Conservation (phyloP, 1,140 invertebrate genomes). For the Protaetia brevitarsis region DNA sequence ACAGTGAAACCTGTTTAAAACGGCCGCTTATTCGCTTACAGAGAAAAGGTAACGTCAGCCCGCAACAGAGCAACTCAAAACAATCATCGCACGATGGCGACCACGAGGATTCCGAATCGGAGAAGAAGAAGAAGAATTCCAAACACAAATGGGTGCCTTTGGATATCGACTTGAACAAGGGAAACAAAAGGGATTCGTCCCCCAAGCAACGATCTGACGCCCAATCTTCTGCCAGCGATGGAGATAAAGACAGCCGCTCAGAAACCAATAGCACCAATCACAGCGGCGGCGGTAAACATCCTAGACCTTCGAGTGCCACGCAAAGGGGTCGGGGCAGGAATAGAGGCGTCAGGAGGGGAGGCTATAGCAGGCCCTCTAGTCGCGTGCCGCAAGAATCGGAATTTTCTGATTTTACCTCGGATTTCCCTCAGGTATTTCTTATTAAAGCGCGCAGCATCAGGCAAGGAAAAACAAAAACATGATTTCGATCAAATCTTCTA, state of each 20-base stretch:
- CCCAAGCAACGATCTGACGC: slow-evolving; percentile 34
- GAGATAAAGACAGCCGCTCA: slow-evolving; percentile 36
- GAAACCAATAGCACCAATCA: slow-evolving; percentile 15
- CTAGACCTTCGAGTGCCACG: slow-evolving; percentile 37
- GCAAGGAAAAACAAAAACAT: neutral
- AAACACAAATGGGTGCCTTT: slow-evolving; percentile 77
- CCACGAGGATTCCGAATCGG: slow-evolving; percentile 22
- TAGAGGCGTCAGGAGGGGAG: slow-evolving; percentile 41
- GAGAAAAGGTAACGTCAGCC: neutral
- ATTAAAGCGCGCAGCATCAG: slow-evolving; percentile 2
- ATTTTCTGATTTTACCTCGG: slow-evolving; percentile 51
- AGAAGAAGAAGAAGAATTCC: slow-evolving; percentile 48
- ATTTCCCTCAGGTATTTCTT: slow-evolving; percentile 52
- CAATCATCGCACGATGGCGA: slow-evolving; percentile 4
- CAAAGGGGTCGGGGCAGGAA: slow-evolving; percentile 35
- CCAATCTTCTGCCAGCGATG: slow-evolving; percentile 45
- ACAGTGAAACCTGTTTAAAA: no score
- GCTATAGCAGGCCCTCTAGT: slow-evolving; percentile 37
- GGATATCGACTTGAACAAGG: slow-evolving; percentile 64
- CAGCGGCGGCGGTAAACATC: slow-evolving; percentile 27
- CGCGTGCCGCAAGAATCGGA: slow-evolving; percentile 47
- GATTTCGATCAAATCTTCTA: neutral
- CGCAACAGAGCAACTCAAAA: neutral
- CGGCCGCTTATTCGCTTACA: neutral
- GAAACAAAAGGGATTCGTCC: slow-evolving; percentile 33